Evolutionary conservation across 1,140 invertebrate genomes (phyloP), one percentile per base, ranked within the genome.

Genomic region (Chymomyza costata): DNA sequence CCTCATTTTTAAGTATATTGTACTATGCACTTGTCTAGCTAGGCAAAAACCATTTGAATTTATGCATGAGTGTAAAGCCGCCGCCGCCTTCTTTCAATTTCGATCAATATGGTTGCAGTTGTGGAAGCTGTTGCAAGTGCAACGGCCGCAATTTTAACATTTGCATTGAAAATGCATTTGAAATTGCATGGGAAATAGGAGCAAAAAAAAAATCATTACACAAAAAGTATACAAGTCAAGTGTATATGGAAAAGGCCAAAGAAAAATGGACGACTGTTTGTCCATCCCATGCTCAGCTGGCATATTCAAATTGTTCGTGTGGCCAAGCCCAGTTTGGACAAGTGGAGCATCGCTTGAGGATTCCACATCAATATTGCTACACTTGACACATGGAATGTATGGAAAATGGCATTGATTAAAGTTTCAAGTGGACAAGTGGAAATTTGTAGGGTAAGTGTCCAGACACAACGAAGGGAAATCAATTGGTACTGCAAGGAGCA

Each of bases 361-460:
- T 65, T 55, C 65, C 65, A 51, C 71, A 76, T 76, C 71, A 66
- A 78, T 76, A 76, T 63, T 71, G 66, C 57, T 53, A 48, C 71
- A 66, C 71, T 78, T 71, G 71, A 78, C 66, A 71, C 71, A 66
- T 63, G 53, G 39, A 41, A 32, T 28, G 41, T 32, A n/a, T 15
- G 6, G 32, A 18, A n/a, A 30, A 31, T 39, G 40, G 48, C 63
- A 54, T 51, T 78, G 62, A 78, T 71, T 71, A 70, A 71, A 66
- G 59, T 71, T 53, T 44, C 38, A 57, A 64, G 61, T 64, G 60
- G 3, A 5, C 21, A 5, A 8, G 21, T 25, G 3, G 21, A 25
- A 25, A 25, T 25, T 25, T 3, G 3, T 25, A 25, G 21, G 3
- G 8, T 25, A 25, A n/a, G n/a, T n/a, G n/a, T n/a, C n/a, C n/a